A percentile compares a stretch with the other conserved stretches of the same genome.
phyloP scores from a whole-genome alignment of 2,888 invertebrate species.

The Disparrhopalites patrizii region DNA sequence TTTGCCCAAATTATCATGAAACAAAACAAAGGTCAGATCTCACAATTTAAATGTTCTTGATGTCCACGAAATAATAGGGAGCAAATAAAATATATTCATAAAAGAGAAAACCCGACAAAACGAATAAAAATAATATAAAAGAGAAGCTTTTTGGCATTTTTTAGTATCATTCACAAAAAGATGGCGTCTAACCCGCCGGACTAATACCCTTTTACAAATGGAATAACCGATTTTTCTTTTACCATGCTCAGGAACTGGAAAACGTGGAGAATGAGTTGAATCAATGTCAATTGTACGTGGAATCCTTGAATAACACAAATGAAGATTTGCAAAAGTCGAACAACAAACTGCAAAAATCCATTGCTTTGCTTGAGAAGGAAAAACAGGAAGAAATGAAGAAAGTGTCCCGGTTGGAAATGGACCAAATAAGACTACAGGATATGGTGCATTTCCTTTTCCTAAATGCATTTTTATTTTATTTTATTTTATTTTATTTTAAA shows the following conservation, averaged over 20 bases:
- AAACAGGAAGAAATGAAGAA: conserved; percentile 33
- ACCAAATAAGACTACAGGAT: not conserved
- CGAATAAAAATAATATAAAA: not conserved
- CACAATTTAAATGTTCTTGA: too few relatives aligned
- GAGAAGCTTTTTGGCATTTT: too few relatives aligned
- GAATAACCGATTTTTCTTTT: not conserved
- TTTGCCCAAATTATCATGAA: too few relatives aligned
- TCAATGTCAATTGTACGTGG: conserved; percentile 31
- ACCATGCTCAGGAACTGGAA: conserved; percentile 29
- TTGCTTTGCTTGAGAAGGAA: conserved; percentile 17
- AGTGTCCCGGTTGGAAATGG: conserved; percentile 8
- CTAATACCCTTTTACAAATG: too few relatives aligned
- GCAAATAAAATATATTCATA: too few relatives aligned
- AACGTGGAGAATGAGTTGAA: conserved; percentile 38
- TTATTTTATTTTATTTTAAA: not conserved
- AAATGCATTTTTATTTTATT: not conserved
- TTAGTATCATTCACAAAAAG: too few relatives aligned
- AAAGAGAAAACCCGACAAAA: too few relatives aligned
- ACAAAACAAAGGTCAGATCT: too few relatives aligned
- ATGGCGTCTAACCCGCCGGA: too few relatives aligned
- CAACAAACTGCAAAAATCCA: conserved; percentile 17
- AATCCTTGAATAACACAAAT: conserved; percentile 32
- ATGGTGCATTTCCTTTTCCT: not conserved
- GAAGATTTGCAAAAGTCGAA: conserved; percentile 17
- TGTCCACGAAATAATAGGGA: too few relatives aligned